A percentile compares a stretch with the other conserved stretches of the same genome.
Conservation (phyloP, 2,797 vertebrate species). For the Acridotheres tristis region DNA sequence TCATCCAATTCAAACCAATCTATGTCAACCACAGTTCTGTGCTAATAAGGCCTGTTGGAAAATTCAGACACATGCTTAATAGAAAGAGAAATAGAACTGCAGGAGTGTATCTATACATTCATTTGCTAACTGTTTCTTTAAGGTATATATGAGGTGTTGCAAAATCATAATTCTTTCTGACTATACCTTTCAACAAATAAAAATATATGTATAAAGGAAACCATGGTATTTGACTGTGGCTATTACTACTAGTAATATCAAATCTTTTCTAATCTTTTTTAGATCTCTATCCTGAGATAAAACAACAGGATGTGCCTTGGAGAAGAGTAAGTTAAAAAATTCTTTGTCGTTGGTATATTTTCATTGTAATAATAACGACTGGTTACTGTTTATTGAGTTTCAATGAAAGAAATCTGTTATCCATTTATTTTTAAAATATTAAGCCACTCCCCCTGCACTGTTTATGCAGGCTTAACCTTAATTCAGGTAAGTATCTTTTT, state of each 20-base stretch:
- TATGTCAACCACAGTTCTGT: neutral
- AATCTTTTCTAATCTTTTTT: constrained; percentile 23
- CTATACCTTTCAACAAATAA: neutral
- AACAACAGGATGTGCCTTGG: constrained; percentile 87
- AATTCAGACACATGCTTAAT: neutral
- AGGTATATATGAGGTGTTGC: neutral
- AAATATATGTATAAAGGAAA: neutral
- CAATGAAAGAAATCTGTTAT: neutral
- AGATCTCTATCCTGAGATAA: constrained; percentile 92
- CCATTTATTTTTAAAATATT: neutral
- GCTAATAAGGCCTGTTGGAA: neutral
- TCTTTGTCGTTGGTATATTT: neutral
- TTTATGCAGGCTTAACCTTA: neutral
- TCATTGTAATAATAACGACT: neutral
- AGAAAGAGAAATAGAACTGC: neutral
- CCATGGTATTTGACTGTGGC: neutral
- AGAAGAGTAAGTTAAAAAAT: constrained; percentile 74
- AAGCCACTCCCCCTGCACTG: neutral
- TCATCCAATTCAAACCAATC: neutral
- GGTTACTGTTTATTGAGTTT: neutral
- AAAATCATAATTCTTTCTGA: neutral
- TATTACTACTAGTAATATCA: neutral
- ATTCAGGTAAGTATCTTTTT: neutral
- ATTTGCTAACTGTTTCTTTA: neutral
- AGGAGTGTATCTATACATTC: neutral